These are phyloP conservation scores for Pagrus major DNA, from an alignment of 2,113 vertebrate species.

Conservation along the genomic window DNA sequence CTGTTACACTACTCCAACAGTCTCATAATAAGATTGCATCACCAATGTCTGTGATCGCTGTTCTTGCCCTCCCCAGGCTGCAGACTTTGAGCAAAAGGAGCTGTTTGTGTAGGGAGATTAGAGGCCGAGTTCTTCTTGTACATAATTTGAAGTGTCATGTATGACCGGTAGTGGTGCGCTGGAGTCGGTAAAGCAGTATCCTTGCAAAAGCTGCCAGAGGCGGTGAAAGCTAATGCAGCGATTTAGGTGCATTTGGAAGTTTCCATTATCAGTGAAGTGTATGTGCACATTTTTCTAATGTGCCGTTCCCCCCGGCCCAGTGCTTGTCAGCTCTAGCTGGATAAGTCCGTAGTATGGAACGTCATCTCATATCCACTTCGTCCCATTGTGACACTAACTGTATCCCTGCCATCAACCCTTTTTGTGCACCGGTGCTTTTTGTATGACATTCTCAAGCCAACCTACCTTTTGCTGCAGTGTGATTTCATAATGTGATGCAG, in stretches of 20 bases:
- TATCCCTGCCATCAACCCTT: slow-evolving; percentile 57
- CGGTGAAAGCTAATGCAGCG: slow-evolving; percentile 51
- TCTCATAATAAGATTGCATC: slow-evolving; percentile 59
- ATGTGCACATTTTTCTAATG: slow-evolving; percentile 65
- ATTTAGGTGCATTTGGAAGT: slow-evolving; percentile 72
- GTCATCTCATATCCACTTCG: slow-evolving; percentile 60
- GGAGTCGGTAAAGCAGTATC: slow-evolving; percentile 47
- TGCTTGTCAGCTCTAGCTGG: slow-evolving; percentile 57
- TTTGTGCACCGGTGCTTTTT: slow-evolving; percentile 52
- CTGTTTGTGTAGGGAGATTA: slow-evolving; percentile 51
- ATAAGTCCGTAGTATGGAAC: slow-evolving; percentile 56
- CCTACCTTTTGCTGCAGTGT: slow-evolving; percentile 70
- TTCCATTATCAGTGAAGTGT: slow-evolving; percentile 61
- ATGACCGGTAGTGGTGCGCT: slow-evolving; percentile 46
- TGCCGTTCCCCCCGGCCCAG: slow-evolving; percentile 19
- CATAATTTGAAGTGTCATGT: slow-evolving; percentile 69
- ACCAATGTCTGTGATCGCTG: slow-evolving; percentile 5
- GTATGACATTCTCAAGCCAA: slow-evolving; percentile 58
- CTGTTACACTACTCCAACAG: slow-evolving; percentile 40
- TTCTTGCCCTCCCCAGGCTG: slow-evolving; percentile 23
- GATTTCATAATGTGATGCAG: slow-evolving; percentile 71
- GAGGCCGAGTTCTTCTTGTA: slow-evolving; percentile 40
- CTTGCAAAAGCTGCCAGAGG: slow-evolving; percentile 61
- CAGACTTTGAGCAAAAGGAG: slow-evolving; percentile 40
- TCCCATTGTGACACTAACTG: slow-evolving; percentile 66